Percentiles rank a stretch among this genome's conserved stretches.
Evolutionary conservation across 2,888 invertebrate species (phyloP).

Genomic region (Sturmia bella): DNA sequence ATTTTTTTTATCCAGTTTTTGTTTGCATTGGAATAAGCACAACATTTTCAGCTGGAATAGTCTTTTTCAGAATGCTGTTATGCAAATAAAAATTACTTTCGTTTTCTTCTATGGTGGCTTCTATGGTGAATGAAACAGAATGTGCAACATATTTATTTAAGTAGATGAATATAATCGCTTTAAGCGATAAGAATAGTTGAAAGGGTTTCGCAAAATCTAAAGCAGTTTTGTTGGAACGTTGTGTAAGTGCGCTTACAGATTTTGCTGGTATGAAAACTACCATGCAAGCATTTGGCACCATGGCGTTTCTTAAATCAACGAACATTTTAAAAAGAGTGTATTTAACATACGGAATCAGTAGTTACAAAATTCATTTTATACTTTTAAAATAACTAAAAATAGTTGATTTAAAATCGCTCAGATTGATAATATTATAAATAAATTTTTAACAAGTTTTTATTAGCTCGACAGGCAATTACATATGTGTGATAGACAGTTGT

Average conservation of each 20-base stretch:
- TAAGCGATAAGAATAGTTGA: conserved; percentile 28
- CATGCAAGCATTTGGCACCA: background rate
- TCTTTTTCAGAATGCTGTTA: conserved; percentile 11
- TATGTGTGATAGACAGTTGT: no score
- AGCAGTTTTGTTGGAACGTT: background rate
- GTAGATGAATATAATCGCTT: conserved; percentile 33
- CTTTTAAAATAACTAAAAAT: no score
- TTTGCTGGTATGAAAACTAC: background rate
- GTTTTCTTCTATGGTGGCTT: conserved; percentile 36
- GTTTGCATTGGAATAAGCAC: background rate
- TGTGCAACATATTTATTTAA: background rate
- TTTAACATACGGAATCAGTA: no score
- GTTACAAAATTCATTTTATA: no score
- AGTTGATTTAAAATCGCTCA: no score
- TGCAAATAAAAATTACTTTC: conserved; percentile 35
- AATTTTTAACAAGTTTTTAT: no score
- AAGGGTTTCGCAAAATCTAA: conserved; percentile 26
- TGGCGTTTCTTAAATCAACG: background rate
- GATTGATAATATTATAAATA: no score
- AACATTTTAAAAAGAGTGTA: no score
- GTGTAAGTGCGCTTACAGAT: background rate
- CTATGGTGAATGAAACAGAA: background rate
- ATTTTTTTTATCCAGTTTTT: conserved; percentile 7
- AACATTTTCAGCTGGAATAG: conserved; percentile 6
- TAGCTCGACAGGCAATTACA: no score